phyloP scores from a whole-genome alignment of 2,888 invertebrate genomes.

The Laspeyria flexula region DNA sequence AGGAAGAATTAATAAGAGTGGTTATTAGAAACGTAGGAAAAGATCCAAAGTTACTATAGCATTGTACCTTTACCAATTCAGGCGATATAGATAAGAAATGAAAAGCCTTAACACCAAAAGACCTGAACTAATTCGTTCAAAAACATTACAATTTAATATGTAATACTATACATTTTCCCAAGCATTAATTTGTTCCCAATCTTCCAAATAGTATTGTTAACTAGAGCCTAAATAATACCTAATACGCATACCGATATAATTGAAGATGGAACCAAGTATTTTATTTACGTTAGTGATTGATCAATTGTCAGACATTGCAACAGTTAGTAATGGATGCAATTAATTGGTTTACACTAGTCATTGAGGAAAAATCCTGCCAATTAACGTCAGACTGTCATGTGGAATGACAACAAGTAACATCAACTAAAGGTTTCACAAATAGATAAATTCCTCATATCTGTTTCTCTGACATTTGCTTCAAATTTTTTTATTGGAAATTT shows the following conservation, averaged over 20 bases:
- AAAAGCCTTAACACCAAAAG: neutral
- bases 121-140: neutral
- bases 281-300: slow-evolving; percentile 18
- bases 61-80: neutral
- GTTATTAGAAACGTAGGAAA: neutral
- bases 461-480: neutral
- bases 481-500: neutral
- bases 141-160: neutral
- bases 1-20: neutral
- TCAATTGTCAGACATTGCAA: slow-evolving; percentile 17
- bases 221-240: slow-evolving; percentile 20
- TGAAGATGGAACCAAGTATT: slow-evolving; percentile 13
- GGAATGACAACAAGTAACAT: slow-evolving; percentile 6
- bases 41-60: neutral
- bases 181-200: slow-evolving; percentile 10
- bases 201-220: slow-evolving; percentile 22
- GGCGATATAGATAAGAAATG: neutral
- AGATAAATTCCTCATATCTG: slow-evolving; percentile 5
- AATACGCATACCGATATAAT: slow-evolving; percentile 7
- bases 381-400: slow-evolving; percentile 14
- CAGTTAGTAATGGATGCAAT: slow-evolving; percentile 10
- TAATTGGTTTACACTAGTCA: slow-evolving; percentile 19
- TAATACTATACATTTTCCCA: slow-evolving; percentile 3
- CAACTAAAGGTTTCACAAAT: slow-evolving; percentile 17
- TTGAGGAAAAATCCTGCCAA: slow-evolving; percentile 29